Percentiles rank a stretch among this genome's conserved stretches.
These are phyloP conservation scores for Protobothrops mucrosquamatus DNA, from an alignment of 2,113 vertebrate genomes.

Conservation along the genomic window DNA sequence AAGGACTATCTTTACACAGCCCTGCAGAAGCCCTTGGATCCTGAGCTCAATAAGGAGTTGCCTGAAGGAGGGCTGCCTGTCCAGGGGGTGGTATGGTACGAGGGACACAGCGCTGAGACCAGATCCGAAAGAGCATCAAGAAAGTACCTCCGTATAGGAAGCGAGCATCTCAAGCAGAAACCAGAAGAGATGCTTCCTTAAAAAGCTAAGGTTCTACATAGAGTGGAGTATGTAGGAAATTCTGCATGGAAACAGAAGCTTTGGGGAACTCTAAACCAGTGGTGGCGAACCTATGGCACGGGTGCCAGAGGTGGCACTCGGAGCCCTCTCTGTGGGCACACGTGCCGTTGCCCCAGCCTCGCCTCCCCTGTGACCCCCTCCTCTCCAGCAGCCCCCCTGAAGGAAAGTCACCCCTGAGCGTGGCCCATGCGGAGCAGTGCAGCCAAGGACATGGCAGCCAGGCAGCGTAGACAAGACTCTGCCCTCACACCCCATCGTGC, in stretches of 20 bases:
- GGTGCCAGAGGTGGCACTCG: no score
- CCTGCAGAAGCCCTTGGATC: background rate
- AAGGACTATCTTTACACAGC: background rate
- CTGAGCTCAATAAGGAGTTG: background rate
- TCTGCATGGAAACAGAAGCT: background rate
- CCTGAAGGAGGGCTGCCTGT: background rate
- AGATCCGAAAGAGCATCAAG: background rate
- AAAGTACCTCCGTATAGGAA: background rate
- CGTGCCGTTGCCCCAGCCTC: no score
- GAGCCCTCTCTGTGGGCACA: no score
- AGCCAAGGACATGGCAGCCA: no score
- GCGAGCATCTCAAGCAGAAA: background rate
- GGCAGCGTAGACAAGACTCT: no score
- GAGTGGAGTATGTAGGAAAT: background rate
- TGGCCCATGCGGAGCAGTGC: no score
- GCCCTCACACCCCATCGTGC: no score
- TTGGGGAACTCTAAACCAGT: background rate
- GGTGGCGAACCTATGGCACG: no score
- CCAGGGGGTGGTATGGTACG: background rate
- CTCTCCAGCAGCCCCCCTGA: no score
- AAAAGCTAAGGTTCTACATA: background rate
- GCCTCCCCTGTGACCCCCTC: no score
- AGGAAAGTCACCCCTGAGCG: no score
- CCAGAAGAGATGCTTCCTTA: background rate
- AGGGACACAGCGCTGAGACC: background rate